phyloP scores from a whole-genome alignment of 1,140 invertebrate genomes.

The Venturia canescens region DNA sequence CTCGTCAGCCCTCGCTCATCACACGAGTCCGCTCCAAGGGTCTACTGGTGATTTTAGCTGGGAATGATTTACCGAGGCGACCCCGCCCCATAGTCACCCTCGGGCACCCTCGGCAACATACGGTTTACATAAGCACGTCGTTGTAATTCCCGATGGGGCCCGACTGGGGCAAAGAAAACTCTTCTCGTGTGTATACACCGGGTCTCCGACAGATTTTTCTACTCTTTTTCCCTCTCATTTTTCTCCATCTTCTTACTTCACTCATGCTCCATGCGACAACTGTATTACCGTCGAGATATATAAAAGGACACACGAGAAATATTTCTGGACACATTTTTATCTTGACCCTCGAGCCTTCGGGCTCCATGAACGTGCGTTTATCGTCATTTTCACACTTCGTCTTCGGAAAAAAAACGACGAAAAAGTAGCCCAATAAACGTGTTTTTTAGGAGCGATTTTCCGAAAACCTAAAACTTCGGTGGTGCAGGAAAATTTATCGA shows the following conservation, averaged over 20 bases:
- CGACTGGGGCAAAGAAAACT: neutral
- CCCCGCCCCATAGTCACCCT: conserved; percentile 8
- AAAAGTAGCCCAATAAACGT: too few relatives aligned
- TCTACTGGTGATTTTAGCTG: conserved; percentile 43
- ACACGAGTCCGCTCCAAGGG: neutral
- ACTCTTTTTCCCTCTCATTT: neutral
- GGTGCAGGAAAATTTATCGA: neutral
- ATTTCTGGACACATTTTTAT: too few relatives aligned
- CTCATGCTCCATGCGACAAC: too few relatives aligned
- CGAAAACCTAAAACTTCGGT: too few relatives aligned
- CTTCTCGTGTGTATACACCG: conserved; percentile 20
- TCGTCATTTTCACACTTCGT: too few relatives aligned
- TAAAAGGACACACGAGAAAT: too few relatives aligned
- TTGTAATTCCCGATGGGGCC: conserved; percentile 58
- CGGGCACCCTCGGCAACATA: conserved; percentile 55
- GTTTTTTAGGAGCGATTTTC: too few relatives aligned
- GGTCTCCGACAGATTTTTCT: conserved; percentile 19
- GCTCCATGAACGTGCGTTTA: too few relatives aligned
- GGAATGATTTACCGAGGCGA: conserved; percentile 63
- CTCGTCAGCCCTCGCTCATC: conserved; percentile 3
- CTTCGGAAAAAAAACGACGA: too few relatives aligned
- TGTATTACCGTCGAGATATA: too few relatives aligned
- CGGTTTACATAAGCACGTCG: conserved; percentile 66
- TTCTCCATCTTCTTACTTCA: too few relatives aligned
- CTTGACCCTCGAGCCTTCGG: too few relatives aligned